Percentiles rank a stretch among this genome's conserved stretches.
These are phyloP conservation scores for Entelurus aequoreus DNA, from an alignment of 2,113 vertebrate species.

Conservation along the genomic window DNA sequence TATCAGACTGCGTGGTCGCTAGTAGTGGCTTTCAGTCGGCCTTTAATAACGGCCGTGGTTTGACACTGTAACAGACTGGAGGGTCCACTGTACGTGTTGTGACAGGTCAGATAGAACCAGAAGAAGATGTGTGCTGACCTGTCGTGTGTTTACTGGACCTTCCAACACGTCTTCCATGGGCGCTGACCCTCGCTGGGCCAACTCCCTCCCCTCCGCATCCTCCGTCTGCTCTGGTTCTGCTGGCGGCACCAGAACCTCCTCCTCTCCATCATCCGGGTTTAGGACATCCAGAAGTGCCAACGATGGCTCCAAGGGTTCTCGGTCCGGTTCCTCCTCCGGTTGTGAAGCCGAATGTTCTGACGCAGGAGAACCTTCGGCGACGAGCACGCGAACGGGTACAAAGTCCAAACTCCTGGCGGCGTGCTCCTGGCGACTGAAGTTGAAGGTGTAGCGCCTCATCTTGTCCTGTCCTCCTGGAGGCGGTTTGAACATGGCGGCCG, in stretches of 20 bases:
- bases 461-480: constrained; percentile 58
- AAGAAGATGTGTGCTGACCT: background rate
- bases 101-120: background rate
- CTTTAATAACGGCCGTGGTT: no score
- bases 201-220: background rate
- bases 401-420: constrained; percentile 70
- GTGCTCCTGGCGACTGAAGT: constrained; percentile 69
- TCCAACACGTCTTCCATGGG: background rate
- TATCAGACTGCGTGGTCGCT: no score
- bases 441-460: constrained; percentile 63
- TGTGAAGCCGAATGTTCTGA: background rate
- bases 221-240: no score
- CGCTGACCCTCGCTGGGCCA: background rate
- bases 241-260: no score
- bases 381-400: constrained; percentile 45
- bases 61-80: no score
- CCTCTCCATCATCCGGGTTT: no score
- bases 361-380: background rate
- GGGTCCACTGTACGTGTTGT: no score
- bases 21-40: no score
- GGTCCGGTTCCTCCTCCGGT: background rate
- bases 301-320: background rate
- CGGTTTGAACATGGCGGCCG: constrained; percentile 39
- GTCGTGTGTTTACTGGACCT: background rate
- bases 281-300: background rate